Conservation (phyloP, 2,113 vertebrate species). For the Scytalopus superciliaris region DNA sequence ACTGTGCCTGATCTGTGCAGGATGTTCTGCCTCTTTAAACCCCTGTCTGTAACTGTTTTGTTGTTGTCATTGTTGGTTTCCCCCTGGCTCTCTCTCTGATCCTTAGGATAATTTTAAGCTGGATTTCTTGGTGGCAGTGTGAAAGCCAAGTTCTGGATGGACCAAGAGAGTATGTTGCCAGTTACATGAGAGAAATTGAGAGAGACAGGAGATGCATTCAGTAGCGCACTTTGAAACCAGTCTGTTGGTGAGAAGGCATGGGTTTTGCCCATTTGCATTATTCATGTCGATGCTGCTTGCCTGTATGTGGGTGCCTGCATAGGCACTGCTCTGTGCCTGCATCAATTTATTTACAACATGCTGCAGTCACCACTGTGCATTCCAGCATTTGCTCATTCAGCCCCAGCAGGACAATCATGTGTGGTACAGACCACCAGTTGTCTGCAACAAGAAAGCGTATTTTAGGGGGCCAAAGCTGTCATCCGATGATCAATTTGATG, state of each 20-base stretch:
- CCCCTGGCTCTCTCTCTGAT: background rate
- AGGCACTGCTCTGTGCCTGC: background rate
- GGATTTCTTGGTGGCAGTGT: background rate
- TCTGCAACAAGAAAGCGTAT: background rate
- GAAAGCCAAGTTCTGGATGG: background rate
- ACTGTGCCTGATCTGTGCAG: background rate
- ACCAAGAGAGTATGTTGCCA: background rate
- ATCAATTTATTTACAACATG: background rate
- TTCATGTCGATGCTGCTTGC: background rate
- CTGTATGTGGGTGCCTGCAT: background rate
- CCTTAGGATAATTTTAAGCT: background rate
- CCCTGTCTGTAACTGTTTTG: background rate
- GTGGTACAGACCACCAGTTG: background rate
- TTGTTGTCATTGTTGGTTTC: background rate
- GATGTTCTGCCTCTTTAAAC: background rate
- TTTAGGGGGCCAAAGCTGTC: background rate
- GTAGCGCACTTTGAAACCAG: background rate
- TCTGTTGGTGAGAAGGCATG: background rate
- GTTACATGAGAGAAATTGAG: background rate
- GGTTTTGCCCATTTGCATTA: background rate
- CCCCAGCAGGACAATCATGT: accelerated
- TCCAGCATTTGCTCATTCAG: background rate
- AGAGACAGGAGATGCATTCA: background rate
- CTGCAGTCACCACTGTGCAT: accelerated
- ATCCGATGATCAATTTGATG: background rate